Conservation (phyloP, 2,888 invertebrate genomes). For the Phania funesta region DNA sequence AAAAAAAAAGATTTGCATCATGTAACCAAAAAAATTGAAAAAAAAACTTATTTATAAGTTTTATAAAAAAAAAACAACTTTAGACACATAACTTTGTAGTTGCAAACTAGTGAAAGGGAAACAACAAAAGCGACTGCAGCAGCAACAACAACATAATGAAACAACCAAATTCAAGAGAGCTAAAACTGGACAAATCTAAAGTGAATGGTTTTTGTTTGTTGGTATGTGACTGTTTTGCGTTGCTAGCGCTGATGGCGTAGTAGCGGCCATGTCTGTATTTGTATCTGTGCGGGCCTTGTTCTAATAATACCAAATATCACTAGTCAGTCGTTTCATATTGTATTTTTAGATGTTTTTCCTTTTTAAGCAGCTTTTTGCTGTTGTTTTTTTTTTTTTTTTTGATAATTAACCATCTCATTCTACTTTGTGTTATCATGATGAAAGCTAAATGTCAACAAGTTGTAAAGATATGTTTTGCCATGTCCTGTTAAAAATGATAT, state of each 20-base stretch:
- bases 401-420: conserved; percentile 49
- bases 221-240: too few species aligned
- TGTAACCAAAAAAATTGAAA: conserved; percentile 4
- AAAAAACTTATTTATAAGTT: conserved; percentile 1
- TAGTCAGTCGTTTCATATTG: conserved; percentile 36
- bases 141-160: conserved; percentile 16
- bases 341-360: neutral
- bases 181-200: conserved; percentile 8
- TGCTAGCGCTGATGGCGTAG: neutral
- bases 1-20: conserved; percentile 16
- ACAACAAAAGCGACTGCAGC: conserved; percentile 25
- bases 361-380: neutral
- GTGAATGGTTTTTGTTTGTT: neutral
- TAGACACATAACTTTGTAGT: conserved; percentile 33
- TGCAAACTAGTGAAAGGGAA: conserved; percentile 60
- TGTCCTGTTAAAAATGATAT: conserved; percentile 55
- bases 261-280: neutral
- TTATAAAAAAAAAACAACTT: neutral
- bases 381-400: conserved; percentile 7
- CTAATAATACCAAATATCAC: conserved; percentile 47
- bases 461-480: conserved; percentile 62
- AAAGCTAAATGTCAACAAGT: conserved; percentile 66
- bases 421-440: conserved; percentile 51
- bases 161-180: conserved; percentile 16
- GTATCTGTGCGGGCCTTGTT: conserved; percentile 14